These are phyloP conservation scores for Berghia stephanieae DNA, from an alignment of 1,140 invertebrate genomes.

Conservation along the genomic window DNA sequence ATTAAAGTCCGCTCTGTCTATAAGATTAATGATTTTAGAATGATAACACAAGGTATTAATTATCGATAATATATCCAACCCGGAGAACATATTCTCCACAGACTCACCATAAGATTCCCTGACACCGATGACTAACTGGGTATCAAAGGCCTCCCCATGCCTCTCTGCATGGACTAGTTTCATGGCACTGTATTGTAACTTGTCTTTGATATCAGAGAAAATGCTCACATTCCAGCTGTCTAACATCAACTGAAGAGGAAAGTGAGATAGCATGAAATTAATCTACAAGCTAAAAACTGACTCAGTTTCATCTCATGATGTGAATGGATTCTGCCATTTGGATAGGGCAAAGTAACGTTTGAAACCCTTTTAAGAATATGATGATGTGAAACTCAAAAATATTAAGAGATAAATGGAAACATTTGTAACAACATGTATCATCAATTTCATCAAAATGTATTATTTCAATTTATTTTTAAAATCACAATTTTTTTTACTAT, in stretches of 20 bases:
- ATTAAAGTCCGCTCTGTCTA: no score
- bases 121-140: conserved; percentile 95
- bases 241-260: conserved; percentile 83
- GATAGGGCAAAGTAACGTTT: background rate
- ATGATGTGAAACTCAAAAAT: no score
- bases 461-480: no score
- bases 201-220: conserved; percentile 91
- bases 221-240: conserved; percentile 98
- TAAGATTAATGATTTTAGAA: background rate
- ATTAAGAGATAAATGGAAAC: no score
- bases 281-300: no score
- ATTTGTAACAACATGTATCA: no score
- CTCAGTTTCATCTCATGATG: no score
- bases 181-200: conserved; percentile 96
- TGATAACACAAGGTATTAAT: background rate
- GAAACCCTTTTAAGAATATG: no score
- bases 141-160: conserved; percentile 97
- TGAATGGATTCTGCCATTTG: no score
- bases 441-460: no score
- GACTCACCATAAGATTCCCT: conserved; percentile 88
- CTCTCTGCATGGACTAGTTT: conserved; percentile 94
- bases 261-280: background rate
- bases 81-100: background rate
- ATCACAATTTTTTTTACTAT: no score
- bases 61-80: background rate